Evolutionary conservation across 1,140 invertebrate genomes (phyloP), one percentile per base, ranked within the genome.

Genomic region (Thaumatotibia leucotreta): DNA sequence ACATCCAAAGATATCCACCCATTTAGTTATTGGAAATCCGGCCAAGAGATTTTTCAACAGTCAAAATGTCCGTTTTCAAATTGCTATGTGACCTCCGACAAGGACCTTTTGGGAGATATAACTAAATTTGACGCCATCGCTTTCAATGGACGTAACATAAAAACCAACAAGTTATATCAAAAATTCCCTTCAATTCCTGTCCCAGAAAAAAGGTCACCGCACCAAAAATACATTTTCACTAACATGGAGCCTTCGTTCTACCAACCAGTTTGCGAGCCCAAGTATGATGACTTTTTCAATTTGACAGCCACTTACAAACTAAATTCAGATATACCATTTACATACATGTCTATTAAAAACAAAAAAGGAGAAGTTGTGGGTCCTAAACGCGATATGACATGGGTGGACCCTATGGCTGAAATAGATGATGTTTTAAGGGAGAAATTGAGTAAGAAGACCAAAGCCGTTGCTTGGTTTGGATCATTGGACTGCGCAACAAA

Each of bases 281-380:
- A 66, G 49, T 91, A 76, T 39, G 83, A 91, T 39, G 67, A 72
- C 9, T 91, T 84, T 54, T 94, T 95, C 80, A 94, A 95, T 74
- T 93, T 92, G 92, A 94, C 94, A 1, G 86, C 92, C 67, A 94
- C 92, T 0, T 94, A 94, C 70, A 84, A 91, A 65, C 72, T 81
- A 11, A 89, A 93, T 77, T 93, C 93, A 2, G 92, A 93, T 68
- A 84, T 94, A 63, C 77, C 73, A 0, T 78, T 77, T 52, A 75
- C 84, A 4, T 93, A 93, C 81, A 82, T 92, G 32, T 64, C 91
- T 74, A 84, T 93, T 3, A 76, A 68, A 65, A 78, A 91, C 70
- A 66, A 11, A 6, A 32, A 75, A 22, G 79, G 85, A 6, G 72
- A 86, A 29, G 65, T 86, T 4, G 71, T 91, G 1, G 90, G 87